Conservation (phyloP, 2,113 vertebrate species). For the Pycnonotus jocosus region DNA sequence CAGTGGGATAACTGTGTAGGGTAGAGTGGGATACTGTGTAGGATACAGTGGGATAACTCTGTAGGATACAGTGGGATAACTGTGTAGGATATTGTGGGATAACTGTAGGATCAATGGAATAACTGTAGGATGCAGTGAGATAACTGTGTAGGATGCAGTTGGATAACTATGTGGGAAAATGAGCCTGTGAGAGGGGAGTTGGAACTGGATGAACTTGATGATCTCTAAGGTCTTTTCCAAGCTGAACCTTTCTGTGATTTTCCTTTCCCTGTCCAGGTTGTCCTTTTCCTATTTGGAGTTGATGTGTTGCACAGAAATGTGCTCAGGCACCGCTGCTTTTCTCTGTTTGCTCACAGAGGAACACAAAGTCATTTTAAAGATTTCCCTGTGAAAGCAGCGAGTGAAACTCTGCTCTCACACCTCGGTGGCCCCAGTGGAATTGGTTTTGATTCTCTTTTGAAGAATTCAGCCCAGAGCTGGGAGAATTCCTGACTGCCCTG, state of each 20-base stretch:
- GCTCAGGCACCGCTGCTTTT: background rate
- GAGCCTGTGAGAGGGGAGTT: background rate
- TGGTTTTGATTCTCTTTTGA: background rate
- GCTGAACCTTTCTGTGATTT: background rate
- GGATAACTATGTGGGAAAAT: background rate
- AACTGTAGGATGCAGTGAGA: no score
- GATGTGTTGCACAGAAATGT: background rate
- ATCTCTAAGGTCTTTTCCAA: background rate
- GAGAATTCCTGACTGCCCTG: slow-evolving; percentile 42
- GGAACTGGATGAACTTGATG: background rate
- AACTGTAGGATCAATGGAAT: no score
- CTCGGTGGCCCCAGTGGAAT: background rate
- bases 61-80: background rate
- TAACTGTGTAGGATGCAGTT: background rate
- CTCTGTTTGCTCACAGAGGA: background rate
- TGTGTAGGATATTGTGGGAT: background rate
- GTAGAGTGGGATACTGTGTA: background rate
- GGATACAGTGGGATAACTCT: background rate
- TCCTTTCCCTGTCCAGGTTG: background rate
- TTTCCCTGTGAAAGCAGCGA: background rate
- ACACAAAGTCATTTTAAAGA: background rate
- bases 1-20: background rate
- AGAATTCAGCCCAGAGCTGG: slow-evolving; percentile 2
- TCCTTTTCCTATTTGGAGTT: background rate
- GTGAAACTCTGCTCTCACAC: background rate